Conservation (phyloP, 1,140 invertebrate species). For the Popillia japonica region DNA sequence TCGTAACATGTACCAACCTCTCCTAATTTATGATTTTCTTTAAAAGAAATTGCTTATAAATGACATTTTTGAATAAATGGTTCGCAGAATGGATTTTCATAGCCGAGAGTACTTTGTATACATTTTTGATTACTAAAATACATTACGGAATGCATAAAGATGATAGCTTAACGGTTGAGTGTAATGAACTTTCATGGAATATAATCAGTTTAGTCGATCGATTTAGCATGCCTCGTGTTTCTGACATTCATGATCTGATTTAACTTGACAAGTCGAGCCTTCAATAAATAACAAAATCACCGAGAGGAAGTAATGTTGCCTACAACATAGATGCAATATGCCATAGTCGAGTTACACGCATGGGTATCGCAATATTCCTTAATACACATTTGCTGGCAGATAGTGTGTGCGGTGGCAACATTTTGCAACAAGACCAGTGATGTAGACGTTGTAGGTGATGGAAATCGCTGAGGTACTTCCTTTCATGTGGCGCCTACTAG, state of each 20-base stretch:
- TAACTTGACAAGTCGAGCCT: background rate
- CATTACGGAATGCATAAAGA: background rate
- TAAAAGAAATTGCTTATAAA: too few species aligned
- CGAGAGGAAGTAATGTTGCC: background rate
- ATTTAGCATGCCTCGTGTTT: slow-evolving; percentile 23
- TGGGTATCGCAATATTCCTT: background rate
- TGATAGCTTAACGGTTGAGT: background rate
- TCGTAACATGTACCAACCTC: too few species aligned
- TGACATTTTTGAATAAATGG: background rate
- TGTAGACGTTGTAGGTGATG: background rate
- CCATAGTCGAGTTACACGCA: background rate
- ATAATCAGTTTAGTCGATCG: slow-evolving; percentile 1
- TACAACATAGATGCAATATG: background rate
- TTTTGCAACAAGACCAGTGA: background rate
- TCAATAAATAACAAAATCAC: background rate
- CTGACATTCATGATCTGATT: background rate
- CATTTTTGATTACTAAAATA: too few species aligned
- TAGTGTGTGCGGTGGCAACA: background rate
- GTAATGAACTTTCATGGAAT: background rate
- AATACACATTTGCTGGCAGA: background rate
- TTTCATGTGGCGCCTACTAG: slow-evolving; percentile 30
- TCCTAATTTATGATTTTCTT: too few species aligned
- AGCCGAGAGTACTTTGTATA: too few species aligned
- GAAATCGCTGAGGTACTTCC: slow-evolving; percentile 13
- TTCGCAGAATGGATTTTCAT: background rate